Evolutionary conservation across 2,888 invertebrate species (phyloP).

Genomic region (Cyaniris semiargus): DNA sequence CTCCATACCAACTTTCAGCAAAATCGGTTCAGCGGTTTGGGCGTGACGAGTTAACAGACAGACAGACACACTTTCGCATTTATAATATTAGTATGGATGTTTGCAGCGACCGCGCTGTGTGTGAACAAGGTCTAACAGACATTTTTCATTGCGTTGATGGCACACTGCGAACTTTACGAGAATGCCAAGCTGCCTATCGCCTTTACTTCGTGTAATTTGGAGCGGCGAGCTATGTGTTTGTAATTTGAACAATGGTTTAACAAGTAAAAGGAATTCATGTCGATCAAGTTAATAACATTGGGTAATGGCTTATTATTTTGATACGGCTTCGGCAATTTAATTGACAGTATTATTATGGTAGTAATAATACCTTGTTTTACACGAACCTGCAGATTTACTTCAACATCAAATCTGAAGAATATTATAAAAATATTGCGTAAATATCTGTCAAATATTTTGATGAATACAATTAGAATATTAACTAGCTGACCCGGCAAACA

Average conservation of each 20-base stretch:
- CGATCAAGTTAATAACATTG: conserved; percentile 23
- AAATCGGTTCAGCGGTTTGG: too few relatives aligned
- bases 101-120: too few relatives aligned
- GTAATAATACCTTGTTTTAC: conserved; percentile 17
- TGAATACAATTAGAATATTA: too few relatives aligned
- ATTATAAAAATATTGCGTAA: background rate
- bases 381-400: conserved; percentile 1
- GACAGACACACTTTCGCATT: too few relatives aligned
- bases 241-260: conserved; percentile 26
- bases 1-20: too few relatives aligned
- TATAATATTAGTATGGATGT: too few relatives aligned
- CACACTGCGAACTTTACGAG: too few relatives aligned
- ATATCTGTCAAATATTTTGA: background rate
- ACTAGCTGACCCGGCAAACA: too few relatives aligned
- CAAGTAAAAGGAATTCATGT: conserved; percentile 31
- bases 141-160: too few relatives aligned
- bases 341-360: conserved; percentile 28
- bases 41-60: too few relatives aligned
- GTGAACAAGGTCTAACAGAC: too few relatives aligned
- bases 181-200: too few relatives aligned
- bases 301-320: conserved; percentile 29
- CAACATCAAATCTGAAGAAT: background rate
- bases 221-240: conserved; percentile 7
- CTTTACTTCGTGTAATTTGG: background rate
- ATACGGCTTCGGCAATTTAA: conserved; percentile 31